Percentiles rank a stretch among this genome's conserved stretches.
Evolutionary conservation across 92 coral and sea anemone species (phyloP).

Genomic region (Epizoanthus stellaris): DNA sequence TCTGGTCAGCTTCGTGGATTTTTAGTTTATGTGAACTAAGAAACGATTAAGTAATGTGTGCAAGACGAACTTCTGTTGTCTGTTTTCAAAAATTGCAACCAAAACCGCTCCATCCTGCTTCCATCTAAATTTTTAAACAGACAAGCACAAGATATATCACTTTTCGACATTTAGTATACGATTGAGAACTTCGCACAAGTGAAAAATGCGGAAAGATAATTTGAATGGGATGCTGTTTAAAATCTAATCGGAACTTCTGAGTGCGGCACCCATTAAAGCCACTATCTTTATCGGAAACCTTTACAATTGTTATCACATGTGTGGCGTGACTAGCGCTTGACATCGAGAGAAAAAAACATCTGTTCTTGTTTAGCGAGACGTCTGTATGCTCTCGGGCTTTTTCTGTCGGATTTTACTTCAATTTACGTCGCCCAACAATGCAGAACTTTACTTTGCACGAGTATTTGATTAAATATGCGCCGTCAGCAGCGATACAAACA

Average conservation of each 20-base stretch:
- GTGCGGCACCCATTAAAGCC: neutral
- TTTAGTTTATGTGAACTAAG: neutral
- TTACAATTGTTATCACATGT: neutral
- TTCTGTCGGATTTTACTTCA: neutral
- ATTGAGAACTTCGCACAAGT: neutral
- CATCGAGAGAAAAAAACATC: neutral
- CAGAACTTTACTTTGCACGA: neutral
- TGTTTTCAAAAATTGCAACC: neutral
- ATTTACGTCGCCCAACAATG: neutral
- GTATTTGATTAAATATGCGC: neutral
- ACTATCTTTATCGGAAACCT: neutral
- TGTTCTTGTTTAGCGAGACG: neutral
- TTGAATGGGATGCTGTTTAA: no score
- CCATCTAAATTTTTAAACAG: conserved; percentile 9
- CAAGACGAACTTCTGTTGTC: neutral
- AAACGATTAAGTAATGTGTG: neutral
- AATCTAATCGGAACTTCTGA: neutral
- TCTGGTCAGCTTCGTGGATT: neutral
- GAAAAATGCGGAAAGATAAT: conserved; percentile 10
- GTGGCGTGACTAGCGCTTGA: neutral
- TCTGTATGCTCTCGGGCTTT: neutral
- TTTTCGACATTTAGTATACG: conserved; percentile 2
- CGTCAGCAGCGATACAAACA: neutral
- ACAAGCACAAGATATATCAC: neutral
- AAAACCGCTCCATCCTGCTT: neutral